Evolutionary conservation across 2,797 vertebrate species (phyloP).

Genomic region (Gymnothorax javanicus): DNA sequence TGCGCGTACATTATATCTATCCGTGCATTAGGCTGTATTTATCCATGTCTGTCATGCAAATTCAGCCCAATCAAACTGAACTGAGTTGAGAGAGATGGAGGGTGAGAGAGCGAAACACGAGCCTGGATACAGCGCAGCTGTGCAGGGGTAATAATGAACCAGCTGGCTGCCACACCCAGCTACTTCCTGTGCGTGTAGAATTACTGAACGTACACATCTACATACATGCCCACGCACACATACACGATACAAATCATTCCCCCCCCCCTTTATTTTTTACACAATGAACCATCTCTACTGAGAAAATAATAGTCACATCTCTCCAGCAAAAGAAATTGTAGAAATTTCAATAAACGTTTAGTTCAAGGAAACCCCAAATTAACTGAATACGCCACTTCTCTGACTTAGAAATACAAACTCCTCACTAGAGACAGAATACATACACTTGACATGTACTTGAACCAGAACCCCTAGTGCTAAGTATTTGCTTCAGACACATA

Average conservation of each 20-base stretch:
- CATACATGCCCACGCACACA: background rate
- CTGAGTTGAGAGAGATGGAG: slow-evolving; percentile 27
- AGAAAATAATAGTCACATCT: background rate
- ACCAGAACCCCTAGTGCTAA: background rate
- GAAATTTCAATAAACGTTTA: background rate
- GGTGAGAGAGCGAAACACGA: background rate
- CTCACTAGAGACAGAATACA: background rate
- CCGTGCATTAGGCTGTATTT: no score
- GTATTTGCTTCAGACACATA: background rate
- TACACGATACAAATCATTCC: background rate
- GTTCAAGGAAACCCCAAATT: background rate
- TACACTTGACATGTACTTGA: background rate
- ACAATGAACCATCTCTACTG: no score
- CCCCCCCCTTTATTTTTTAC: no score
- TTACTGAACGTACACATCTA: slow-evolving; percentile 49
- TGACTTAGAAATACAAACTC: background rate
- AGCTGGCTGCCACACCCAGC: slow-evolving; percentile 73
- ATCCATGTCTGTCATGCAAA: no score
- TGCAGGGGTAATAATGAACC: slow-evolving; percentile 74
- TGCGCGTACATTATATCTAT: no score
- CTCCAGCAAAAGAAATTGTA: background rate
- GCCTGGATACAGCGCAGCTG: slow-evolving; percentile 23
- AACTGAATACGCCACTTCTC: background rate
- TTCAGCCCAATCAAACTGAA: no score
- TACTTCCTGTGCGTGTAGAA: slow-evolving; percentile 78